Conservation (phyloP, 2,113 vertebrate species). For the Lepidiolamprologus cunningtoni region DNA sequence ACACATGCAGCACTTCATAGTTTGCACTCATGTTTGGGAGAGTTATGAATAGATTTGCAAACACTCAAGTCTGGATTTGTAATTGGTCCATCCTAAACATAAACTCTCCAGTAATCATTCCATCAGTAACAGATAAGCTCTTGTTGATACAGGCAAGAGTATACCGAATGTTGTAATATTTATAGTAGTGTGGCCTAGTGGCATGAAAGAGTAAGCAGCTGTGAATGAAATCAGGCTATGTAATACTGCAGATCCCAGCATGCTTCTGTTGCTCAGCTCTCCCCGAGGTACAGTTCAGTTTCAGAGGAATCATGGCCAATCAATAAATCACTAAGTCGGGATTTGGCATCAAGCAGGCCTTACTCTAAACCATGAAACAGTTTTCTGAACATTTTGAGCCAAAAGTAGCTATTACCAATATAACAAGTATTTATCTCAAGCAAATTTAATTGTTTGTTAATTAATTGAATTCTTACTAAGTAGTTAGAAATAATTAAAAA, state of each 20-base stretch:
- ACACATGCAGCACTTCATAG: neutral
- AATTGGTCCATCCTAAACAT: neutral
- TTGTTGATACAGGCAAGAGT: neutral
- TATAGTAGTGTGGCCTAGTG: neutral
- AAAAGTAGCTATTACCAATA: neutral
- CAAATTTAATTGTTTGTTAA: neutral
- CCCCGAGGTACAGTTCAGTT: neutral
- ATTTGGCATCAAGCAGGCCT: neutral
- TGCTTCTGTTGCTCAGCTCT: neutral
- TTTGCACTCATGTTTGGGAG: neutral
- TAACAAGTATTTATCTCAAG: neutral
- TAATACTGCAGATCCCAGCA: neutral
- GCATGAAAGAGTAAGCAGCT: neutral
- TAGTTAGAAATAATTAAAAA: neutral
- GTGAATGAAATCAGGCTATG: neutral
- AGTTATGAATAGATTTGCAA: constrained; percentile 3
- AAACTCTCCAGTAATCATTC: neutral
- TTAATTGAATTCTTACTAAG: neutral
- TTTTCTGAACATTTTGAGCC: neutral
- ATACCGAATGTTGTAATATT: neutral
- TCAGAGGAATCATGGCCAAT: neutral
- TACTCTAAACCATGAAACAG: neutral
- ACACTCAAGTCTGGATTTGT: constrained; percentile 3
- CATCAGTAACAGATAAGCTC: constrained; percentile 24
- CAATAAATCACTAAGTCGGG: neutral